Evolutionary conservation across 1,140 invertebrate genomes (phyloP), one percentile per base, ranked within the genome.

Genomic region (Tenebrio molitor): DNA sequence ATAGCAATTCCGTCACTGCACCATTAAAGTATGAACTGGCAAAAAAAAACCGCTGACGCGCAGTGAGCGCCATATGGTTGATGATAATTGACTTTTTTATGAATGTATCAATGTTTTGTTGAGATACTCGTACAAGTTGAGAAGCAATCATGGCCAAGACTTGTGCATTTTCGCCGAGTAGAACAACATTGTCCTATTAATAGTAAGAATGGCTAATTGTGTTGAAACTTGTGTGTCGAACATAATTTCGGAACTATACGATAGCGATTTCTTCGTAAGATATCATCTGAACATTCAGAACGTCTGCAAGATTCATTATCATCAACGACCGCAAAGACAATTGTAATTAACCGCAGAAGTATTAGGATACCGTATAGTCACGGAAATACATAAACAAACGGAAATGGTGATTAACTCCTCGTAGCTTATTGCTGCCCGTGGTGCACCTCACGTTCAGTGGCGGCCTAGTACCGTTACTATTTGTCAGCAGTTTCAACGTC

Each of bases 331-430:
- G 23, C 50, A 58, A 29, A 46, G 23, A 58, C 23, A n/a, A 29
- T 29, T 23, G 23, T 58, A 12, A 58, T 58, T 58, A 58, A 58
- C 50, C 50, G n/a, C 23, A 58, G 10, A 10, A 58, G n/a, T 29
- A 29, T 58, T 25, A 3, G 23, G n/a, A 58, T 29, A 23, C 50
- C 50, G 50, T 58, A 15, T 17, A 58, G 50, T 29, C 50, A 58
- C 23, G 50, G 23, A 29, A 58, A 58, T 58, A 58, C 21, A 58
- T 58, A 58, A 58, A 58, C 23, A 58, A 58, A 29, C 50, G 50
- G 50, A 58, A 58, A 58, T 58, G 8, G 50, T 58, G 50, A 58
- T 58, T 58, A 58, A 58, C 50, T 50, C 44, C n/a, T n/a, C n/a
- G n/a, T n/a, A n/a, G n/a, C 44, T 50, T 21, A 50, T 7, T 50